Conservation (phyloP, 1,140 invertebrate species). For the Tetramorium alpestre region DNA sequence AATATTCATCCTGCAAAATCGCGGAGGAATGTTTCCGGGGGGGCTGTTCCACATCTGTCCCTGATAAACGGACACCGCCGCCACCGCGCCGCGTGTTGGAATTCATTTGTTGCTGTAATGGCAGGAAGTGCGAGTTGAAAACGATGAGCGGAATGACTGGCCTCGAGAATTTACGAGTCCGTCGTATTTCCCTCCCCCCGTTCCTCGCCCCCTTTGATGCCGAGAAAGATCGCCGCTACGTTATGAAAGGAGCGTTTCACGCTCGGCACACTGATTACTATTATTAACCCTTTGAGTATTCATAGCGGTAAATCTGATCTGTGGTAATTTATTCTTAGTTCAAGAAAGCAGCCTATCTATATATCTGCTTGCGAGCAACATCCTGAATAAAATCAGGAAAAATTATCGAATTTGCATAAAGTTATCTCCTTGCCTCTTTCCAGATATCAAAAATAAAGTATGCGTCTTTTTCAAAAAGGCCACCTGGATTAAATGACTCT, state of each 20-base stretch:
- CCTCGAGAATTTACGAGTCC: conserved; percentile 54
- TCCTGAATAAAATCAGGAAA: not conserved
- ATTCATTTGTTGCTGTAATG: conserved; percentile 73
- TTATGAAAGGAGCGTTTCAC: not conserved
- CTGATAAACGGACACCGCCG: conserved; percentile 65
- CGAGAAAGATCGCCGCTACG: not conserved
- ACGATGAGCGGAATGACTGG: conserved; percentile 48
- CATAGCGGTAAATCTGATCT: not conserved
- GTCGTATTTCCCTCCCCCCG: not conserved
- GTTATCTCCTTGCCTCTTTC: not conserved
- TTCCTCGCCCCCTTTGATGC: not conserved
- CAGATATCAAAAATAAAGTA: not conserved
- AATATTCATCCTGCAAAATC: conserved; percentile 81
- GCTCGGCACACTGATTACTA: not conserved
- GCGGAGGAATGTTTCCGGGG: conserved; percentile 74
- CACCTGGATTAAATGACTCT: not conserved
- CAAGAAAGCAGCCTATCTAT: not conserved
- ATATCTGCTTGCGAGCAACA: not conserved
- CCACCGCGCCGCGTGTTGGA: conserved; percentile 23
- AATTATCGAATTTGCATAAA: not conserved
- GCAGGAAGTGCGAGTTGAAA: conserved; percentile 61
- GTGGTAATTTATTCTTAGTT: conserved; percentile 6
- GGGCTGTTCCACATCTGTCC: conserved; percentile 71
- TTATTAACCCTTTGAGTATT: conserved; percentile 9
- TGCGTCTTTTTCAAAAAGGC: not conserved